Evolutionary conservation across 2,113 vertebrate species (phyloP), one percentile per base, ranked within the genome.

Genomic region (Nipponia nippon): DNA sequence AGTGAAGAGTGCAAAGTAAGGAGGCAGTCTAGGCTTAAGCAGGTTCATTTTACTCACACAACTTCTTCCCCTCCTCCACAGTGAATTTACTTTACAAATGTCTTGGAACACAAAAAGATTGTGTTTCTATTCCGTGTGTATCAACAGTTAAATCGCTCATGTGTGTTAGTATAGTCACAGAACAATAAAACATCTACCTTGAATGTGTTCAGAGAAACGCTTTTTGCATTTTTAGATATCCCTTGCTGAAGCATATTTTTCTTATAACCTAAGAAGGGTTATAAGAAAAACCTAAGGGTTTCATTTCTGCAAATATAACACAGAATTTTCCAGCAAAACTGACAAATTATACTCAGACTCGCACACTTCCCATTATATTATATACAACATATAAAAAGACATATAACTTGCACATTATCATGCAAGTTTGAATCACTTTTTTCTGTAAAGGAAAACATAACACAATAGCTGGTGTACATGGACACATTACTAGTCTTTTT

Each of bases 401-500:
- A 42, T 16, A 3, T 20, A 90, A 87, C 56, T 77, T 87, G 75
- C 36, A 89, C 20, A 32, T 86, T 89, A 84, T 49, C 34, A 70
- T 47, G 38, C 50, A 95, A 77, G 55, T 55, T 42, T 50, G 8
- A 73, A 93, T 93, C 70, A 70, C 67, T 93, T 97, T 97, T 96
- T 96, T 81, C 66, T 90, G 6, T 29, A 61, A 94, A 96, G 75
- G 66, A 97, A 96, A 97, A 93, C 65, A 89, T 38, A 96, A 79
- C 80, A 82, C 86, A 97, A 83, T 96, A 96, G 89, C 86, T 96
- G 87, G 72, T 87, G n/a, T 95, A 96, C 86, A 87, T 15, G 63
- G 95, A 91, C 93, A 96, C 67, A 82, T 94, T 95, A 93, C 92
- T 96, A 96, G 77, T 95, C 94, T 96, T 88, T 97, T 97, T 97